Evolutionary conservation across 2,888 invertebrate species (phyloP).

Genomic region (Tetramorium bicarinatum): DNA sequence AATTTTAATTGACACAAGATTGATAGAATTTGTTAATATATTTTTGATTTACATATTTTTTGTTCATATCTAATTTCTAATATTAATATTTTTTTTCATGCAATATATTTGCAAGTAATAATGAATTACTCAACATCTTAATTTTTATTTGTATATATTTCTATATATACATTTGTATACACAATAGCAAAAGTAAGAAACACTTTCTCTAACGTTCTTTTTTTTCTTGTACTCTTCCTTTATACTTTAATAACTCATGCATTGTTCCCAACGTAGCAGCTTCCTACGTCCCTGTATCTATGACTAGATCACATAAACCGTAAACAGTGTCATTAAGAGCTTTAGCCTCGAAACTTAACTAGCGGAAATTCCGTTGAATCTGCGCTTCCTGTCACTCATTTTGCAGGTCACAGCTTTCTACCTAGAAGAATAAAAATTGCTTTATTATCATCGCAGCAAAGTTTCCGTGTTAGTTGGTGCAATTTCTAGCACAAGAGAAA

Average conservation of each 20-base stretch:
- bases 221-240: background rate
- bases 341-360: conserved; percentile 71
- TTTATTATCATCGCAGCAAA: conserved; percentile 32
- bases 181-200: background rate
- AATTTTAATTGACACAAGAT: background rate
- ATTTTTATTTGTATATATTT: background rate
- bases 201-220: background rate
- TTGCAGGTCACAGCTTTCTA: conserved; percentile 63
- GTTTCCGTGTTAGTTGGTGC: conserved; percentile 51
- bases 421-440: conserved; percentile 28
- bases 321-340: conserved; percentile 68
- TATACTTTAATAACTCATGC: background rate
- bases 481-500: conserved; percentile 29
- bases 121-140: background rate
- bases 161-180: background rate
- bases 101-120: background rate
- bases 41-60: background rate
- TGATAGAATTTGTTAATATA: background rate
- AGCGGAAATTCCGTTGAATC: conserved; percentile 70
- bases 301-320: conserved; percentile 63
- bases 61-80: background rate
- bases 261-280: conserved; percentile 28
- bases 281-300: conserved; percentile 57
- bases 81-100: background rate
- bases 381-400: conserved; percentile 64